phyloP scores from a whole-genome alignment of 2,888 invertebrate genomes.

The Conistra vaccinii region DNA sequence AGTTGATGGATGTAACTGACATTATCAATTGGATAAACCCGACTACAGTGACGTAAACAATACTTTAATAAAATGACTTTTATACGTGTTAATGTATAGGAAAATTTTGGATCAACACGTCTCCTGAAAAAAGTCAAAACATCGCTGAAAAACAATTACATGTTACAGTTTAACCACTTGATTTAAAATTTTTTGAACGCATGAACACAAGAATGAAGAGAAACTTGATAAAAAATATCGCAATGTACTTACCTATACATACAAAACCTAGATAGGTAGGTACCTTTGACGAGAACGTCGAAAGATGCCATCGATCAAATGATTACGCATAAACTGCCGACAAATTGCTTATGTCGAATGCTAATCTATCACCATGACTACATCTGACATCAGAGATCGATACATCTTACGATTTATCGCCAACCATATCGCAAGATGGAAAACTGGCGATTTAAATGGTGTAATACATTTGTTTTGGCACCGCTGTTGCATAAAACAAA shows the following conservation, averaged over 20 bases:
- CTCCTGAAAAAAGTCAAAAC: not conserved
- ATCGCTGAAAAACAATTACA: not conserved
- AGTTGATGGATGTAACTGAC: not conserved
- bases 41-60: not conserved
- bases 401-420: slow-evolving; percentile 45
- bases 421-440: slow-evolving; percentile 36
- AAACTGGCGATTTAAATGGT: slow-evolving; percentile 28
- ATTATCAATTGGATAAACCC: not conserved
- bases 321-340: slow-evolving; percentile 58
- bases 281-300: slow-evolving; percentile 18
- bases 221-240: not conserved
- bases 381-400: slow-evolving; percentile 51
- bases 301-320: slow-evolving; percentile 57
- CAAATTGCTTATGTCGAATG: slow-evolving; percentile 60
- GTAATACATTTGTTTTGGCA: slow-evolving; percentile 3
- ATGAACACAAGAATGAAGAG: not conserved
- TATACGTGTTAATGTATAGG: not conserved
- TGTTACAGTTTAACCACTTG: not conserved
- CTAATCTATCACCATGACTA: slow-evolving; percentile 55
- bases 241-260: not conserved
- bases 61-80: not conserved
- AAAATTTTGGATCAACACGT: not conserved
- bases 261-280: slow-evolving; percentile 11
- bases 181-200: not conserved
- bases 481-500: not conserved